These are phyloP conservation scores for Porites rus DNA, from an alignment of 92 coral and sea anemone genomes.

Conservation along the genomic window DNA sequence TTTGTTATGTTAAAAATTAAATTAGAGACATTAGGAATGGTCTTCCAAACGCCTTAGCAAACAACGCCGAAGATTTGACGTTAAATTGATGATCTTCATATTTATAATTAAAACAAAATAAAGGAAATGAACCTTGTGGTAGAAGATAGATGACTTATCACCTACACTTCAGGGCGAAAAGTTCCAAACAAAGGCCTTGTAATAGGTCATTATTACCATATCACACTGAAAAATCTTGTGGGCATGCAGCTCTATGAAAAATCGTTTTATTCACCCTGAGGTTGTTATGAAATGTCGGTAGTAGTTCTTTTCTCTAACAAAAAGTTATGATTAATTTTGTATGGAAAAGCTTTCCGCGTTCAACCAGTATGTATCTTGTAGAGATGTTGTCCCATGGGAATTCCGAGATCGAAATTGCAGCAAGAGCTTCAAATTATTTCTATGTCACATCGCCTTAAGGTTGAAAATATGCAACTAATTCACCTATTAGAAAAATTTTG, in stretches of 20 bases:
- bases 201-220: not conserved
- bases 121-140: slow-evolving; percentile 3
- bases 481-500: too few relatives aligned
- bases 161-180: slow-evolving; percentile 10
- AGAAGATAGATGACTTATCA: not conserved
- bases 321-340: too few relatives aligned
- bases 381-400: too few relatives aligned
- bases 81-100: not conserved
- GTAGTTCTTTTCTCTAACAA: not conserved
- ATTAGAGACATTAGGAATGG: not conserved
- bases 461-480: too few relatives aligned
- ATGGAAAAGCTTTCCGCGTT: too few relatives aligned
- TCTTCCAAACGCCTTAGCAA: not conserved
- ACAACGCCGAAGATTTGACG: not conserved
- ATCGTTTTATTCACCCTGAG: not conserved
- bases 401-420: too few relatives aligned
- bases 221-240: not conserved
- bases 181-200: not conserved
- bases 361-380: too few relatives aligned
- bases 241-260: not conserved
- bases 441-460: too few relatives aligned
- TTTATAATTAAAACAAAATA: not conserved
- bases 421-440: too few relatives aligned
- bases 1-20: not conserved
- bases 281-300: not conserved